A percentile compares a stretch with the other conserved stretches of the same genome.
Evolutionary conservation across 2,797 vertebrate genomes (phyloP).

Genomic region (Lindbergichthys nudifrons): DNA sequence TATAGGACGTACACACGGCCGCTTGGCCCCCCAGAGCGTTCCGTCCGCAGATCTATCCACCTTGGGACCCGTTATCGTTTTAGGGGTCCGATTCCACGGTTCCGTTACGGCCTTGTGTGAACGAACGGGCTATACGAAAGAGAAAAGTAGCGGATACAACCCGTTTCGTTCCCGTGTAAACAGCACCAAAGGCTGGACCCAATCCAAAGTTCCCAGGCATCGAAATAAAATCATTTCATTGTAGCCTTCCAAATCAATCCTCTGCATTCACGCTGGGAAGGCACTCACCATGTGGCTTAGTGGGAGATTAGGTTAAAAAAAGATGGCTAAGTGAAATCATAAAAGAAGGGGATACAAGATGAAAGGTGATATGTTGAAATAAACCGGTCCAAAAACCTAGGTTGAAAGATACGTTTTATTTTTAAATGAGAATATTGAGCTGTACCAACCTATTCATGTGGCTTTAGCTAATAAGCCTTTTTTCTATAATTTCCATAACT

Average conservation of each 20-base stretch:
- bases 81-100: too few species aligned
- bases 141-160: too few species aligned
- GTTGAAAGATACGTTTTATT: not conserved
- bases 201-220: conserved; percentile 62
- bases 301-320: conserved; percentile 31
- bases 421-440: not conserved
- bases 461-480: not conserved
- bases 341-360: not conserved
- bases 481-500: not conserved
- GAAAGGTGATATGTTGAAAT: not conserved
- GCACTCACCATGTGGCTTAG: conserved; percentile 19
- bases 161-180: too few species aligned
- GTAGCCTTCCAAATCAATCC: conserved; percentile 58
- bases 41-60: too few species aligned
- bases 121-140: too few species aligned
- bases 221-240: conserved; percentile 64
- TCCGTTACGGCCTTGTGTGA: too few species aligned
- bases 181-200: conserved; percentile 45
- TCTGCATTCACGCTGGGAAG: conserved; percentile 23
- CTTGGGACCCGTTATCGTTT: too few species aligned
- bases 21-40: too few species aligned
- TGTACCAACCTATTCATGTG: not conserved
- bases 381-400: not conserved
- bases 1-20: too few species aligned
- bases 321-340: conserved; percentile 19